phyloP scores from a whole-genome alignment of 2,113 vertebrate genomes.

The Eurystomus gularis region DNA sequence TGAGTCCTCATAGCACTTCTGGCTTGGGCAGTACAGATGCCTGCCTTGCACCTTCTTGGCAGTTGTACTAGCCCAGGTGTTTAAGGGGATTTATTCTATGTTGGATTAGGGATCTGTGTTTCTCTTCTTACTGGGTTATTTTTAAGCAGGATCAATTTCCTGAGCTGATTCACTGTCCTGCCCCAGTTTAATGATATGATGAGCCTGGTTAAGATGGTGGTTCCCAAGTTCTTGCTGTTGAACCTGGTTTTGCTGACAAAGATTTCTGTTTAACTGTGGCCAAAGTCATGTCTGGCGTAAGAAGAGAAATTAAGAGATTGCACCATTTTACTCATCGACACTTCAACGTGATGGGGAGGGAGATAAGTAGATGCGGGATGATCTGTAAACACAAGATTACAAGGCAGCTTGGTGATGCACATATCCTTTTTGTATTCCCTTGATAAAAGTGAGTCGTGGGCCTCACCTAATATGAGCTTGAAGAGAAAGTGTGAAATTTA shows the following conservation, averaged over 20 bases:
- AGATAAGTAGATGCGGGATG: background rate
- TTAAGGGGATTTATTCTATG: background rate
- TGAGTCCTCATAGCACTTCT: background rate
- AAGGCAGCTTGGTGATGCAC: background rate
- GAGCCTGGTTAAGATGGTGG: background rate
- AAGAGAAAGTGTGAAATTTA: background rate
- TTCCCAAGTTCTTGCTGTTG: background rate
- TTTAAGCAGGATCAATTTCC: constrained; percentile 1
- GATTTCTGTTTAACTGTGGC: background rate
- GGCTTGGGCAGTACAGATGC: background rate
- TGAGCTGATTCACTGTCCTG: background rate
- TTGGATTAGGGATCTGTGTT: background rate
- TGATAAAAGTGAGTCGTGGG: background rate
- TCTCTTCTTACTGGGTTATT: background rate
- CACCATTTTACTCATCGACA: background rate
- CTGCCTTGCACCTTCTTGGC: background rate
- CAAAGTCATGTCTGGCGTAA: background rate
- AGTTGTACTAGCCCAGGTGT: background rate
- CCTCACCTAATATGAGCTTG: background rate
- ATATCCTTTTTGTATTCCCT: background rate
- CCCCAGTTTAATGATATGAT: background rate
- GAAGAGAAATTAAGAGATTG: constrained; percentile 1
- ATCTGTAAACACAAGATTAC: background rate
- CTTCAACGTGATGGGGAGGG: fast-evolving
- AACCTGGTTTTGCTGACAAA: background rate